Percentiles rank a stretch among this genome's conserved stretches.
These are phyloP conservation scores for Lepetodrilus schrolli DNA, from an alignment of 2,888 invertebrate species.

Conservation along the genomic window DNA sequence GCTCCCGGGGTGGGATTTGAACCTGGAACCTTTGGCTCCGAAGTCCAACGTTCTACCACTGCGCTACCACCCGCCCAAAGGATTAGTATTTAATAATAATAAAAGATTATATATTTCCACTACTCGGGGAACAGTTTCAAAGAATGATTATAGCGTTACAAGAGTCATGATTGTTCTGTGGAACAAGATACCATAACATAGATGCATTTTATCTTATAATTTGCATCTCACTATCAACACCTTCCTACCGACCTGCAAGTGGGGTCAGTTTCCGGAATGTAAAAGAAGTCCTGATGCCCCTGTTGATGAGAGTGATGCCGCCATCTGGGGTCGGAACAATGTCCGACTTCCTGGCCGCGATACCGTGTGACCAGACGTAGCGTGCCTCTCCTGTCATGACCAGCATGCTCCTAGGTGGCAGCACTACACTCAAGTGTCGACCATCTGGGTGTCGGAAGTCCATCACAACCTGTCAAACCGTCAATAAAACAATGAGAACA, in stretches of 20 bases:
- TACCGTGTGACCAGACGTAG: slow-evolving; percentile 78
- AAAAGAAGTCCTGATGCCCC: slow-evolving; percentile 82
- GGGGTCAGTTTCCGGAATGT: slow-evolving; percentile 83
- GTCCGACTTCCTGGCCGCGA: slow-evolving; percentile 88
- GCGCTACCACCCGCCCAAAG: too few relatives aligned
- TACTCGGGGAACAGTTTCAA: too few relatives aligned
- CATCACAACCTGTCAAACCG: slow-evolving; percentile 84
- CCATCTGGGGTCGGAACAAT: slow-evolving; percentile 78
- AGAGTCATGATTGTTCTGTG: too few relatives aligned
- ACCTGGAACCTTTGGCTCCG: too few relatives aligned
- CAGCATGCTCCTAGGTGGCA: slow-evolving; percentile 84
- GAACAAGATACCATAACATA: too few relatives aligned
- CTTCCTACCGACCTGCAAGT: slow-evolving; percentile 6
- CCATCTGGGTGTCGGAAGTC: slow-evolving; percentile 85
- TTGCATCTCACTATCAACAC: slow-evolving; percentile 10
- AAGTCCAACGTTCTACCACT: too few relatives aligned
- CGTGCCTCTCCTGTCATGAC: slow-evolving; percentile 88
- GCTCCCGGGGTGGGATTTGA: too few relatives aligned
- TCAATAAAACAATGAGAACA: too few relatives aligned
- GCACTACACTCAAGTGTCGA: slow-evolving; percentile 79
- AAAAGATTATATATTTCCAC: too few relatives aligned
- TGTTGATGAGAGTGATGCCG: slow-evolving; percentile 77
- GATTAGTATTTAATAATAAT: too few relatives aligned
- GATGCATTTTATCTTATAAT: neutral
- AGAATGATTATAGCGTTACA: too few relatives aligned